A percentile compares a stretch with the other conserved stretches of the same genome.
Conservation (phyloP, 2,113 vertebrate species). For the Neogale vison region DNA sequence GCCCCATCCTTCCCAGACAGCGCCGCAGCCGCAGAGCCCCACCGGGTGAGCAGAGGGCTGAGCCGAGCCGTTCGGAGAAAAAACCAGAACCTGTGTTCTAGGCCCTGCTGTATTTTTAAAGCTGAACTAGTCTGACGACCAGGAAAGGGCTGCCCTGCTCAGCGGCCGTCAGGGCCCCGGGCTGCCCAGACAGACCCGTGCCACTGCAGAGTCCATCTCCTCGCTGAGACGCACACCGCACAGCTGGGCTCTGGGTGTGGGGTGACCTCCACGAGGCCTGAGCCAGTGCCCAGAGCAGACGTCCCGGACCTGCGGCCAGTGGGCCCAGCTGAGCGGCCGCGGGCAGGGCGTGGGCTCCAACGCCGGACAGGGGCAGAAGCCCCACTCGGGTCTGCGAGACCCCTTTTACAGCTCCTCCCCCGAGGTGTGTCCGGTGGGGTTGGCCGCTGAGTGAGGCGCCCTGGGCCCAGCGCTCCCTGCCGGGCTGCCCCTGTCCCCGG, state of each 20-base stretch:
- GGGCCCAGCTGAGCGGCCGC: fast-evolving
- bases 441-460: background rate
- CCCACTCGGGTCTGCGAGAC: background rate
- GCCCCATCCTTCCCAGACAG: background rate
- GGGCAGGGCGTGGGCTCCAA: fast-evolving
- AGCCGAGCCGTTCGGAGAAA: fast-evolving
- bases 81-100: fast-evolving
- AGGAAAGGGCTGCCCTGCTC: fast-evolving
- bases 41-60: fast-evolving
- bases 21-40: fast-evolving
- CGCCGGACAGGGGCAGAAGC: fast-evolving
- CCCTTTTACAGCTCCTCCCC: fast-evolving
- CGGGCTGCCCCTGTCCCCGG: fast-evolving
- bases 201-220: fast-evolving
- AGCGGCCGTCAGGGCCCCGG: fast-evolving
- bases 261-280: fast-evolving
- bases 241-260: fast-evolving
- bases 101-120: background rate
- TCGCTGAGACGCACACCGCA: fast-evolving
- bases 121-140: fast-evolving
- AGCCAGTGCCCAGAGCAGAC: fast-evolving
- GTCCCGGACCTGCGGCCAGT: fast-evolving
- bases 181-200: fast-evolving
- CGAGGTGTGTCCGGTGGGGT: background rate
- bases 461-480: background rate